Evolutionary conservation across 2,888 invertebrate species (phyloP).

Genomic region (Eledona agricola): DNA sequence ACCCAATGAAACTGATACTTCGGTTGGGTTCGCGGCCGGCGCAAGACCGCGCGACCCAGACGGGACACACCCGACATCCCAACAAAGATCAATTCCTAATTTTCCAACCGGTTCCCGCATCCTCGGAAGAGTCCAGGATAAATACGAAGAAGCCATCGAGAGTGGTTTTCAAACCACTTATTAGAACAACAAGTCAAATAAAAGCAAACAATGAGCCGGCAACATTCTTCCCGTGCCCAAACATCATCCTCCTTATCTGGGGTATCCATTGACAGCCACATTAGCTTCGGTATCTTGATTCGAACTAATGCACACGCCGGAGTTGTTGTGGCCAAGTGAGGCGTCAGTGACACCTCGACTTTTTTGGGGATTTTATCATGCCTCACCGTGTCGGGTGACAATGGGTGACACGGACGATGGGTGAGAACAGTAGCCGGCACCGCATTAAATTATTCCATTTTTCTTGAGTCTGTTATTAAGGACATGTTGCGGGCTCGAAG

Average conservation of each 20-base stretch:
- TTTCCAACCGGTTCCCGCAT: no score
- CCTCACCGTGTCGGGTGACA: conserved; percentile 4
- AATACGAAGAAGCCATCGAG: not conserved
- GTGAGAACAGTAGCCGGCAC: conserved; percentile 43
- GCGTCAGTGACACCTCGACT: conserved; percentile 25
- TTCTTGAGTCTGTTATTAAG: conserved; percentile 23
- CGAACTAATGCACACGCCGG: conserved; percentile 42
- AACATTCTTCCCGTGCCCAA: conserved; percentile 28
- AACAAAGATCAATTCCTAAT: conserved; percentile 29
- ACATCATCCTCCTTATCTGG: conserved; percentile 38
- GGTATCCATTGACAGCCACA: conserved; percentile 48
- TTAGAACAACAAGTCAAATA: conserved; percentile 35
- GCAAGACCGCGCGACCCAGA: conserved; percentile 40
- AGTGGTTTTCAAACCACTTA: conserved; percentile 32
- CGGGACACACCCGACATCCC: conserved; percentile 38
- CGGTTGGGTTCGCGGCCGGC: conserved; percentile 55
- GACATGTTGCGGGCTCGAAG: conserved; percentile 36
- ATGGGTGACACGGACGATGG: conserved; percentile 37
- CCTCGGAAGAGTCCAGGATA: not conserved
- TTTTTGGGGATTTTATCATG: no score
- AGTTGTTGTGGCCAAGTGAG: conserved; percentile 25
- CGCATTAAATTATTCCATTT: conserved; percentile 19
- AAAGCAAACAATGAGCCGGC: conserved; percentile 36
- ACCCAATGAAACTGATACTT: conserved; percentile 63
- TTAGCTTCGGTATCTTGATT: conserved; percentile 45